phyloP scores from a whole-genome alignment of 2,797 vertebrate genomes.

The Setipinna tenuifilis region DNA sequence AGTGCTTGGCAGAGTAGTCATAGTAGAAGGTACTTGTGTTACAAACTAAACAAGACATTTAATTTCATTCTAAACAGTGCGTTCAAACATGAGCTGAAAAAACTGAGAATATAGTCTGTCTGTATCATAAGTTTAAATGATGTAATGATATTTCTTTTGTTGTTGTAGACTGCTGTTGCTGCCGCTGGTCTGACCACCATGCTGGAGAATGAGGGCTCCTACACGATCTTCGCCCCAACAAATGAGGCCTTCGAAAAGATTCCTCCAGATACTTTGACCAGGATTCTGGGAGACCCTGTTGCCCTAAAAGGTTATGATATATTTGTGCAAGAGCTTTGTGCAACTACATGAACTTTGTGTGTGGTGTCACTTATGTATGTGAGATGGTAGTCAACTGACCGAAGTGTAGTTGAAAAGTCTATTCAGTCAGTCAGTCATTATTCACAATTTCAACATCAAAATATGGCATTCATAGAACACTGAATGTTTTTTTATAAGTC shows the following conservation, averaged over 20 bases:
- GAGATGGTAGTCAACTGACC: background rate
- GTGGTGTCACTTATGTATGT: background rate
- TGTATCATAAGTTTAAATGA: background rate
- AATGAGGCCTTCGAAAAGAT: slow-evolving; percentile 96
- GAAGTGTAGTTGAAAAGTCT: background rate
- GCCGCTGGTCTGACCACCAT: slow-evolving; percentile 86
- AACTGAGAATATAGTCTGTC: background rate
- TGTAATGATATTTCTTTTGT: background rate
- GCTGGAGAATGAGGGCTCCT: slow-evolving; percentile 85
- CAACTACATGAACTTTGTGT: background rate
- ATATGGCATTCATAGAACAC: background rate
- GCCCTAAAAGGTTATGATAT: slow-evolving; percentile 84
- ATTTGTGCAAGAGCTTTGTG: background rate
- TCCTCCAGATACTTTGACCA: slow-evolving; percentile 83
- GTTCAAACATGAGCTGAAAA: background rate
- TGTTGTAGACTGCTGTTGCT: slow-evolving; percentile 84
- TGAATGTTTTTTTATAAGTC: background rate
- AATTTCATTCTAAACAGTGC: background rate
- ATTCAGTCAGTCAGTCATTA: background rate
- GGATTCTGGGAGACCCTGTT: slow-evolving; percentile 92
- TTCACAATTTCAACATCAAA: background rate
- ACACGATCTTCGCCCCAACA: slow-evolving; percentile 91
- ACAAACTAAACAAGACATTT: background rate
- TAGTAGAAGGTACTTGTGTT: background rate
- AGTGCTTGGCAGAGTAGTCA: background rate